Evolutionary conservation across 2,888 invertebrate species (phyloP), one percentile per base, ranked within the genome.

Genomic region (Cryptocephalus moraei): DNA sequence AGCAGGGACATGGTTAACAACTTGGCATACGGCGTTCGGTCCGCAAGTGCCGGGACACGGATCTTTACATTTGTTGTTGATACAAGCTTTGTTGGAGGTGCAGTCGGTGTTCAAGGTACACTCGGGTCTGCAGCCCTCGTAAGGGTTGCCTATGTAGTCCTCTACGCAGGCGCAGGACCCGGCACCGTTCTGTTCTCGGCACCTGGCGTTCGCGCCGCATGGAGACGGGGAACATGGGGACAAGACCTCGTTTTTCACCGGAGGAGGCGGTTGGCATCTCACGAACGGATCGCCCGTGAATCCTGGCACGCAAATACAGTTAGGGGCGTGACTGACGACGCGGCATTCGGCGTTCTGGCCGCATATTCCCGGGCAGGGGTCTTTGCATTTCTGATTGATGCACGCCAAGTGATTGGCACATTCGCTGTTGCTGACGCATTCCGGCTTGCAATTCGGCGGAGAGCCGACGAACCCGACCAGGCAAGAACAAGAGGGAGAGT

Each of bases 131-230:
- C 85, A 85, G 46, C 77, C 76, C 61, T 79, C 79, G 48, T 75
- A 84, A 32, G 88, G 87, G 66, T 86, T 83, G 50, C 89, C 89
- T 56, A 81, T 79, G 62, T 82, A 86, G 33, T 81, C 82, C 41
- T 80, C 76, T 43, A 78, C 71, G 61, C 87, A 87, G 49, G 75
- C 75, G 60, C 87, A 87, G 1, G 84, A 76, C 31, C 84, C 86
- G 8, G 80, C 80, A 47, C 78, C 79, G 60, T 82, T 81, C 61
- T 79, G 77, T 69, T 81, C 81, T 57, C 74, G 75, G 59, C 86
- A 87, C 52, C 77, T 69, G 8, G 86, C 83, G 61, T 85, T 85
- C 1, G 81, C 66, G 3, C 86, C 86, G 60, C 86, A 86, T 58
- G 57, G 79, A 66, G 62, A 75, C 59, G 69, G 70, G 13, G 57